Evolutionary conservation across 2,113 vertebrate genomes (phyloP), one percentile per base, ranked within the genome.

Genomic region (Chascanopsetta lugubris): DNA sequence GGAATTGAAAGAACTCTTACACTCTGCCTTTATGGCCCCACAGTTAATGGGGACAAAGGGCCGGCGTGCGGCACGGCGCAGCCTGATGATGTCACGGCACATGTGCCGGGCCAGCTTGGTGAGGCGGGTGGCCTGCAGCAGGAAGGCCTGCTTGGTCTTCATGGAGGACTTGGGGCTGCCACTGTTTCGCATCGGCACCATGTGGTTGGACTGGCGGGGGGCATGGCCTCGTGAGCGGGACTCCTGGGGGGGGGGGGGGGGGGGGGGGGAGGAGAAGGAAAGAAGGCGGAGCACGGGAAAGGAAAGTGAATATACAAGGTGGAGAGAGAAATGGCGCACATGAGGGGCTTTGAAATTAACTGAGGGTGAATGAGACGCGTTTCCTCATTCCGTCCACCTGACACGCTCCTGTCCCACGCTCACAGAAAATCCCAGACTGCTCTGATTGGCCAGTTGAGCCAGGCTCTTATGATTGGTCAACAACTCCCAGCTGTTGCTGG

Each of bases 1-100:
- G 94, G 94, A 96, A 97, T 96, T 96, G 93, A 96, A 97, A 95
- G 96, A 94, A 94, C 93, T 97, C 97, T 98, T 97, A 98, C 97
- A 98, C 96, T 98, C 96, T 94, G 97, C 97, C 95, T 96, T 97
- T 95, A 98, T 94, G 94, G 97, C 96, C 92, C 95, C 97, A 95
- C 95, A 97, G 94, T 98, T 97, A 96, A 98, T 97, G 93, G 96
- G 96, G 91, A 97, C 94, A 97, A 98, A 98, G 76, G 97, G 97
- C 81, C 95, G 94, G 94, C 97, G 94, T 13, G 96, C 97, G 61
- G 97, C 96, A 68, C 95, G 95, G 91, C 95, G 95, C 94, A 98
- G 94, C 90, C 92, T 94, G 83, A 98, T 95, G 90, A 96, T 92
- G 80, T 97, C 96, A 89, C 94, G 96, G 94, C 97, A 98, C 94